Evolutionary conservation across 1,140 invertebrate species (phyloP).

Genomic region (Trichonephila inaurata): DNA sequence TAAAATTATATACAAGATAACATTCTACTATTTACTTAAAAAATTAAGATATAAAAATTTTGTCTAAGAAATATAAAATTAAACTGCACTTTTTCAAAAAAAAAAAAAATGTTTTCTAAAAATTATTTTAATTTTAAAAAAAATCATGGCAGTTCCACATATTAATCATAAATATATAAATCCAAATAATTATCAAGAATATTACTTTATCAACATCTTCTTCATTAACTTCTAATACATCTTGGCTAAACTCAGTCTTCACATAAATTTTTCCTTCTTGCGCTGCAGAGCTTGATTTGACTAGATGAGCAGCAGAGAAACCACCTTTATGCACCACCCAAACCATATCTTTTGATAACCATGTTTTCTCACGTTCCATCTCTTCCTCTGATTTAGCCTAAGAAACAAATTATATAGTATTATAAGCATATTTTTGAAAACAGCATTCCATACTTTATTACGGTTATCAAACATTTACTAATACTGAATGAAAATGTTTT

Average conservation of each 20-base stretch:
- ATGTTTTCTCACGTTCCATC: conserved; percentile 88
- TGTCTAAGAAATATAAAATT: no score
- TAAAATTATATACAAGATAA: no score
- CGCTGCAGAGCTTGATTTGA: conserved; percentile 80
- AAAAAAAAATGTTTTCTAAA: no score
- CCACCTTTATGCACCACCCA: conserved; percentile 95
- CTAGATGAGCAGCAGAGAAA: conserved; percentile 88
- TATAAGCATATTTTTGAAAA: no score
- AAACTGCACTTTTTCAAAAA: no score
- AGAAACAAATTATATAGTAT: conserved; percentile 74
- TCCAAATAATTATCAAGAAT: neutral
- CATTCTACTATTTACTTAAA: no score
- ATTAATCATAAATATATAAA: neutral
- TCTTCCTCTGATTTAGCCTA: conserved; percentile 92
- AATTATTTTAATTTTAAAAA: neutral
- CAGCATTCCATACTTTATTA: no score
- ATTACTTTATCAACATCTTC: conserved; percentile 93
- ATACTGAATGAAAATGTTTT: no score
- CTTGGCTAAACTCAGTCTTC: conserved; percentile 88
- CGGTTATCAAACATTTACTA: no score
- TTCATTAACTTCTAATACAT: conserved; percentile 92
- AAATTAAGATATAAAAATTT: no score
- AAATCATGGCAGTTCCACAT: neutral
- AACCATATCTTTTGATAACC: conserved; percentile 89
- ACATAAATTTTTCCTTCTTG: conserved; percentile 87